Percentiles rank a stretch among this genome's conserved stretches.
These are phyloP conservation scores for Drosophila seguyi DNA, from an alignment of 1,140 invertebrate genomes.

Conservation along the genomic window DNA sequence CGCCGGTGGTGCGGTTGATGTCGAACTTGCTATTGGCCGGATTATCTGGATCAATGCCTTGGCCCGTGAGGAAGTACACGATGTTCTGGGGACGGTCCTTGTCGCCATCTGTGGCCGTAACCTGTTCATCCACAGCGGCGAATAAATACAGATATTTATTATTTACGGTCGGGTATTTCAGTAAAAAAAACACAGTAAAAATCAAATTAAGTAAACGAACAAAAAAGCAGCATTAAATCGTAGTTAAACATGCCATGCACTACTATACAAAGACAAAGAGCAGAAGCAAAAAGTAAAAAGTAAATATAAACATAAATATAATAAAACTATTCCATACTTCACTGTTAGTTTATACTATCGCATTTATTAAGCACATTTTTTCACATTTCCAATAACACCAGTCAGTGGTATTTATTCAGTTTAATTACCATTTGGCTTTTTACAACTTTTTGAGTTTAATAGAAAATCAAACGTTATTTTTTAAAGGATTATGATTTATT, in stretches of 20 bases:
- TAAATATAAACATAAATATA: constrained; percentile 2
- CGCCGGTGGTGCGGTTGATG: constrained; percentile 96
- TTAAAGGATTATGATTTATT: constrained; percentile 39
- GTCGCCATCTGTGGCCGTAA: constrained; percentile 97
- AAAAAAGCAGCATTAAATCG: constrained; percentile 11
- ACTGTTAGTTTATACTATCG: constrained; percentile 9
- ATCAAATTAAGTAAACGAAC: constrained; percentile 11
- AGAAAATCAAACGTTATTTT: not conserved
- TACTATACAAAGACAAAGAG: constrained; percentile 10
- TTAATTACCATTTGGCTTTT: constrained; percentile 23
- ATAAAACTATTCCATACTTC: constrained; percentile 12
- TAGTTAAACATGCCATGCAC: constrained; percentile 31
- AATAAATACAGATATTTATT: constrained; percentile 38
- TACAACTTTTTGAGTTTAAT: constrained; percentile 2
- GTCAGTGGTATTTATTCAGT: constrained; percentile 18
- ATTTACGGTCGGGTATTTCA: constrained; percentile 17
- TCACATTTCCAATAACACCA: constrained; percentile 10
- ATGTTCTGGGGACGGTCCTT: constrained; percentile 97
- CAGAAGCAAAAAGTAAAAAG: constrained; percentile 11
- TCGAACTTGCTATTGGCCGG: constrained; percentile 98
- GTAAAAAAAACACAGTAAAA: constrained; percentile 2
- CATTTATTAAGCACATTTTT: constrained; percentile 9
- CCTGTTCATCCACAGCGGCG: constrained; percentile 87
- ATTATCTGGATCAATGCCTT: constrained; percentile 97
- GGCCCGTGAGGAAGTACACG: constrained; percentile 98